Conservation (phyloP, 2,888 invertebrate species). For the Pharmacophagus antenor region DNA sequence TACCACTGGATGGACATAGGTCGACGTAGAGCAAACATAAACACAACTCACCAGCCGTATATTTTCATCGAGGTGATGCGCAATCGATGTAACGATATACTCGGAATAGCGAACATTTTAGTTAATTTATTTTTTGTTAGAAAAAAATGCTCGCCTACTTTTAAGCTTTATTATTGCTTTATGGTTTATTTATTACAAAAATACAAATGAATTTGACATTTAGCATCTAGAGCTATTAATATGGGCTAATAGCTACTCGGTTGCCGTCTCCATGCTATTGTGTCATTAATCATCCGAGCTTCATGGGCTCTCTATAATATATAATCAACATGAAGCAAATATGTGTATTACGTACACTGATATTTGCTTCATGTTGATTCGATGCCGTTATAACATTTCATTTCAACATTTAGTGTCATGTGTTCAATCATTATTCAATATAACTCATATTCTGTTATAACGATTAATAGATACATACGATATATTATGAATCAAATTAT, state of each 20-base stretch:
- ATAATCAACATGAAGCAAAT: no score
- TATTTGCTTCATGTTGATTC: not conserved
- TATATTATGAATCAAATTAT: not conserved
- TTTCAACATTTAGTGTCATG: not conserved
- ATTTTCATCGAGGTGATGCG: not conserved
- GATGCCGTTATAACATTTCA: not conserved
- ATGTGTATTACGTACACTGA: not conserved
- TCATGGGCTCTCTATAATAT: constrained; percentile 2
- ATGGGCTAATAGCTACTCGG: constrained; percentile 11
- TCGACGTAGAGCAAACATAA: not conserved
- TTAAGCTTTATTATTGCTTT: not conserved
- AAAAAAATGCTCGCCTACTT: no score
- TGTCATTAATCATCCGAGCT: constrained; percentile 16
- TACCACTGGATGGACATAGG: constrained; percentile 2
- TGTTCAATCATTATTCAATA: not conserved
- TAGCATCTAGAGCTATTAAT: constrained; percentile 9
- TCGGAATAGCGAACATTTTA: not conserved
- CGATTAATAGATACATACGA: not conserved
- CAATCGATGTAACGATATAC: not conserved
- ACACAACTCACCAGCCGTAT: not conserved
- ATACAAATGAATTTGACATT: not conserved
- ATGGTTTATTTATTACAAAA: not conserved
- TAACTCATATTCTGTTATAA: not conserved
- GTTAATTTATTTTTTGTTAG: not conserved
- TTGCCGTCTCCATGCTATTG: constrained; percentile 12